Base-by-base conservation (phyloP, 2,888 invertebrate genomes). In the Leptinotarsa juncta region DNA sequence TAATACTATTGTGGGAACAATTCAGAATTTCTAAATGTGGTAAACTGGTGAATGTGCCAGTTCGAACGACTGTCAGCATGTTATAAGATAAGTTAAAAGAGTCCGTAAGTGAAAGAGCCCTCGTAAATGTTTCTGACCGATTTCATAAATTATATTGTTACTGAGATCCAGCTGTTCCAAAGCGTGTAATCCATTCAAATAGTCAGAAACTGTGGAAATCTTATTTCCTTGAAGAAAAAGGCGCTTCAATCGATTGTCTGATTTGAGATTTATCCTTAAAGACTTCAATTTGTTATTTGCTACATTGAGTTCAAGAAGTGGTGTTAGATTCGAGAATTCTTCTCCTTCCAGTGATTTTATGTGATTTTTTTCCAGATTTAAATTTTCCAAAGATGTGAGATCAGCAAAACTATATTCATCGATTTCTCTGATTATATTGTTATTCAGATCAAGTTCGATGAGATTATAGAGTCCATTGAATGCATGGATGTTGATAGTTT, bases 1-100 rank as follows among this genome's bases (percentile, higher is more conserved):
- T 68, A 3, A 88, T 84, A 7, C 55, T 53, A 71, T 87, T 87
- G 65, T 82, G 78, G 0, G 87, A 86, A 20, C 84, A 76, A 74
- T 87, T 87, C 10, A 88, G 74, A 23, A 74, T 70, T 66, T 83
- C 80, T 50, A 88, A 74, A 73, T 86, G 84, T 3, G 87, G 86
- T 32, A 88, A 74, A 12, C 86, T 85, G 3, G 82, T 77, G 77
- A 83, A 87, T 4, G 80, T 69, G 4, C 85, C 84, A 3, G 86
- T 86, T 74, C 83, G 80, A 71, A 87, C 83, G n/a, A 77, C 51
- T 4, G 65, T 72, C 20, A 88, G 71, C n/a, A 77, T 74, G 77
- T 88, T 88, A 65, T 80, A 69, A 16, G 84, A 81, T 26, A 88
- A 70, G 67, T 85, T 78, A 32, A n/a, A n/a, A 88, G 68, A 10